Evolutionary conservation across 2,113 vertebrate genomes (phyloP).

Genomic region (Tringa solitaria): DNA sequence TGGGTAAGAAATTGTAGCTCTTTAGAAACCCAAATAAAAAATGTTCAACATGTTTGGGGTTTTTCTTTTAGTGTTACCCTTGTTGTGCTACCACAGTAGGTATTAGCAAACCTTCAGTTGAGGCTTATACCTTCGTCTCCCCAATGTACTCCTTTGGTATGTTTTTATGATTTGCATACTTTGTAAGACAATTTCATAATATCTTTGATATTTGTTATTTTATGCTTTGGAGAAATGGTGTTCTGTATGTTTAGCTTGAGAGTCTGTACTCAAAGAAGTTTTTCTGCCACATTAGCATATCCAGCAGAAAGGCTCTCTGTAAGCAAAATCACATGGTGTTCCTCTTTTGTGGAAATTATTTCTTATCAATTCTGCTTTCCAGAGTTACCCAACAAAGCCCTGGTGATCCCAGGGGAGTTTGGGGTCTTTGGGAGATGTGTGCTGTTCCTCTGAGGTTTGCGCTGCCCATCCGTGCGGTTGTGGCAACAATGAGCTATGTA

Average conservation of each 20-base stretch:
- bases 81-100: neutral
- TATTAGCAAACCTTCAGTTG: neutral
- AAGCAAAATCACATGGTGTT: neutral
- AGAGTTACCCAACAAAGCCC: neutral
- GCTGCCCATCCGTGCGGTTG: rapidly evolving
- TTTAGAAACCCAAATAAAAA: neutral
- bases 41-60: neutral
- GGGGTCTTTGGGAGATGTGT: neutral
- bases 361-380: rapidly evolving
- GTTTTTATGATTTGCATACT: rapidly evolving
- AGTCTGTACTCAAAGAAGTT: neutral
- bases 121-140: neutral
- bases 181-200: neutral
- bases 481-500: neutral
- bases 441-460: neutral
- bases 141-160: neutral
- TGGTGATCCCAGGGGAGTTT: rapidly evolving
- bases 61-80: neutral
- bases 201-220: neutral
- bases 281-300: no score
- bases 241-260: rapidly evolving
- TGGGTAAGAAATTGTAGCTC: neutral
- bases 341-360: neutral
- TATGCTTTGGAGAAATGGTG: neutral
- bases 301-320: neutral